phyloP scores from a whole-genome alignment of 2,888 invertebrate genomes.

The Osmoderma eremita region DNA sequence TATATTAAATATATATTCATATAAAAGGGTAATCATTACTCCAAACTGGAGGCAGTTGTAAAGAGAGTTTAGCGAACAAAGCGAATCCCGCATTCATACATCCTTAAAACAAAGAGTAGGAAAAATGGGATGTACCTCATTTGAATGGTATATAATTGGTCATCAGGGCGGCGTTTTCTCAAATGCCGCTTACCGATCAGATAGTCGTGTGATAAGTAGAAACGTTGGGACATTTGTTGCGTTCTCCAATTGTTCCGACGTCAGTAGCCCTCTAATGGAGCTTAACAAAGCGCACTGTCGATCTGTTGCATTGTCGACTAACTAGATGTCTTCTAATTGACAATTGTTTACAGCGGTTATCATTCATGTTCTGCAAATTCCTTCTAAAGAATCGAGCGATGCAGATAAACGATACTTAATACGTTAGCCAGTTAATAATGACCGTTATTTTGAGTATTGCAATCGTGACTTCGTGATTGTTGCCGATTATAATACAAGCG shows the following conservation, averaged over 20 bases:
- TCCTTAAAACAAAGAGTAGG: conserved; percentile 31
- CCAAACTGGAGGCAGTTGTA: too few relatives aligned
- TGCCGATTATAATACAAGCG: too few relatives aligned
- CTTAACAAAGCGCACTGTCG: conserved; percentile 61
- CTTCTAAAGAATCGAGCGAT: conserved; percentile 56
- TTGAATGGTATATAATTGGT: conserved; percentile 47
- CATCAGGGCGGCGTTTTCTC: conserved; percentile 45
- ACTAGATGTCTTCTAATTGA: conserved; percentile 64
- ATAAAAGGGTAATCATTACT: too few relatives aligned
- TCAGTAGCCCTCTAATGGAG: conserved; percentile 58
- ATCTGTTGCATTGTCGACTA: conserved; percentile 60
- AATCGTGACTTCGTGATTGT: not conserved
- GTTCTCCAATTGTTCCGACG: conserved; percentile 60
- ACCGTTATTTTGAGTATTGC: not conserved
- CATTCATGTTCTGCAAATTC: conserved; percentile 64
- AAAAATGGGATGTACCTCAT: conserved; percentile 35
- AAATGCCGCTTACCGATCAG: conserved; percentile 53
- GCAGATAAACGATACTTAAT: conserved; percentile 48
- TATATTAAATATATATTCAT: too few relatives aligned
- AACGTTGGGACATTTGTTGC: conserved; percentile 60
- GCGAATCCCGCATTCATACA: conserved; percentile 28
- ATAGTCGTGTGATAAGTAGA: conserved; percentile 60
- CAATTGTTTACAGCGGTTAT: conserved; percentile 64
- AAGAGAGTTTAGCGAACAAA: conserved; percentile 20
- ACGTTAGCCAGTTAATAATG: conserved; percentile 20